phyloP scores from a whole-genome alignment of 2,113 vertebrate genomes.

The Carassius gibelio region DNA sequence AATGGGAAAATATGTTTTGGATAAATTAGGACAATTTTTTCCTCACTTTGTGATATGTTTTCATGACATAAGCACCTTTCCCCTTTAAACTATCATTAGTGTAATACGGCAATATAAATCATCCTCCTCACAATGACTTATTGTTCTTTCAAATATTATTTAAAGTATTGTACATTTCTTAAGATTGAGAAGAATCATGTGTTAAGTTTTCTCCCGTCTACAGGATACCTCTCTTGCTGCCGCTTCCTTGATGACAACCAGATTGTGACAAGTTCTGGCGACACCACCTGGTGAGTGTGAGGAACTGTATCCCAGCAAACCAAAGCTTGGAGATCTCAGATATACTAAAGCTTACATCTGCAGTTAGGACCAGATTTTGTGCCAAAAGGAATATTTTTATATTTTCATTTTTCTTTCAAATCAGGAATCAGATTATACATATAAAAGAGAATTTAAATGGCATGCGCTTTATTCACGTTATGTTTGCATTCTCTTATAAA shows the following conservation, averaged over 20 bases:
- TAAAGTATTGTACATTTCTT: background rate
- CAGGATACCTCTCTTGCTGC: conserved; percentile 98
- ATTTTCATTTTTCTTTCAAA: background rate
- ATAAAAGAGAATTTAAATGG: background rate
- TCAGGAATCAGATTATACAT: background rate
- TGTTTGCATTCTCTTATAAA: background rate
- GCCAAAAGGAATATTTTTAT: background rate
- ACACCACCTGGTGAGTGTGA: conserved; percentile 94
- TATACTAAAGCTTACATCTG: background rate
- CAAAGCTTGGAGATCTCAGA: background rate
- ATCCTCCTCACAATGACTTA: background rate
- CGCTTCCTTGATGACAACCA: conserved; percentile 99
- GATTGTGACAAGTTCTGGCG: conserved; percentile 98
- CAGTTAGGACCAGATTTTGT: background rate
- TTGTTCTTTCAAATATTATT: background rate
- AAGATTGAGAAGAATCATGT: background rate
- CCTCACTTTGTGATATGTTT: background rate
- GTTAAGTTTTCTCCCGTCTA: conserved; percentile 42
- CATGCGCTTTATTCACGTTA: background rate
- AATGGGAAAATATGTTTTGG: background rate
- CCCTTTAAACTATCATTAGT: background rate
- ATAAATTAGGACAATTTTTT: background rate
- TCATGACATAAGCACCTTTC: background rate
- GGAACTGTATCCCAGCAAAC: conserved; percentile 10
- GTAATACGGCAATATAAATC: background rate